phyloP scores from a whole-genome alignment of 2,888 invertebrate genomes.

The Drosophila niveifrons region DNA sequence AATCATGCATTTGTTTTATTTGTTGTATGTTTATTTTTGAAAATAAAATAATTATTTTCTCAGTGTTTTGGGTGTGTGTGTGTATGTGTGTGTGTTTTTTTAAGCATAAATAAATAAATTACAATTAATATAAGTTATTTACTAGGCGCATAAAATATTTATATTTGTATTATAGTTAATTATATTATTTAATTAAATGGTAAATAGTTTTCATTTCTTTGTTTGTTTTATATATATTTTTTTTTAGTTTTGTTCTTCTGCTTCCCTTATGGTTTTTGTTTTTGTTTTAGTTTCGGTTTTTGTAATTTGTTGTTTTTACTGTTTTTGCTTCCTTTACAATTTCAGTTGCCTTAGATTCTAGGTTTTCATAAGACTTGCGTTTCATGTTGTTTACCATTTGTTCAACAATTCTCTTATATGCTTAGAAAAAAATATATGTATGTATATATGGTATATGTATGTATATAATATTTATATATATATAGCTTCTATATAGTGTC shows the following conservation, averaged over 20 bases:
- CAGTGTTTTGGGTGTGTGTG: slow-evolving; percentile 26
- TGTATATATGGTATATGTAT: slow-evolving; percentile 34
- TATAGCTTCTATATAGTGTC: slow-evolving; percentile 30
- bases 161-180: slow-evolving; percentile 19
- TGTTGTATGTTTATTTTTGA: slow-evolving; percentile 15
- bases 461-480: slow-evolving; percentile 30
- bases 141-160: slow-evolving; percentile 37
- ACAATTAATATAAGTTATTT: slow-evolving; percentile 42
- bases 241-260: slow-evolving; percentile 14
- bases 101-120: slow-evolving; percentile 65
- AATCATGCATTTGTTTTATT: slow-evolving; percentile 21
- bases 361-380: slow-evolving; percentile 86
- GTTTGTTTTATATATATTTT: neutral
- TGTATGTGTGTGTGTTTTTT: slow-evolving; percentile 23
- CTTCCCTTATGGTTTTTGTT: slow-evolving; percentile 19
- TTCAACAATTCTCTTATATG: slow-evolving; percentile 68
- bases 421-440: slow-evolving; percentile 69
- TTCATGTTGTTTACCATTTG: slow-evolving; percentile 81
- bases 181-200: slow-evolving; percentile 21
- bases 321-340: slow-evolving; percentile 58
- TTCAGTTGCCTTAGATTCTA: slow-evolving; percentile 83
- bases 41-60: slow-evolving; percentile 57
- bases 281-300: slow-evolving; percentile 5
- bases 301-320: slow-evolving; percentile 6
- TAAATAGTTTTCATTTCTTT: slow-evolving; percentile 8